Evolutionary conservation across 2,113 vertebrate species (phyloP).

Genomic region (Phaethon lepturus): DNA sequence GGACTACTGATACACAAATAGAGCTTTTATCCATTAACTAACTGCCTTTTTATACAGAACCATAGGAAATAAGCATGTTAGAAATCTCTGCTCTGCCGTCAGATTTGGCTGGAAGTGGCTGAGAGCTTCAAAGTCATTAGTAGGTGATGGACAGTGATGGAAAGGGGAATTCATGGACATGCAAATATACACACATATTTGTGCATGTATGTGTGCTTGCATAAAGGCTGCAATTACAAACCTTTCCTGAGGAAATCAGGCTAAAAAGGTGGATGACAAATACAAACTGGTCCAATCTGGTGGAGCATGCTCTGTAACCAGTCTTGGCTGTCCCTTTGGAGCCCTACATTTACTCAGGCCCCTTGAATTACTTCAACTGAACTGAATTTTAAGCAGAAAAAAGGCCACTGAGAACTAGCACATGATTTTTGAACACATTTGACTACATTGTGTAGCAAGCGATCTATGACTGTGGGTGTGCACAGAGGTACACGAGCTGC

Average conservation of each 20-base stretch:
- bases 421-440: neutral
- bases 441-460: neutral
- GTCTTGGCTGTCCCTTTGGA: accelerated
- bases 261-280: neutral
- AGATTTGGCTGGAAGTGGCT: neutral
- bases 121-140: neutral
- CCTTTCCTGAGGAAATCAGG: neutral
- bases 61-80: neutral
- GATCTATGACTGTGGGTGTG: accelerated
- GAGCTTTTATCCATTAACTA: neutral
- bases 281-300: neutral
- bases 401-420: neutral
- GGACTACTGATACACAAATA: neutral
- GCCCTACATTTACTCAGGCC: neutral
- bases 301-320: neutral
- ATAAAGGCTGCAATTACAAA: neutral
- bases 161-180: neutral
- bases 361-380: neutral
- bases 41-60: neutral
- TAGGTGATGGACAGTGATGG: neutral
- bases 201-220: neutral
- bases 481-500: neutral
- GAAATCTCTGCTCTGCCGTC: neutral
- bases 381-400: neutral
- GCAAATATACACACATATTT: neutral